phyloP scores from a whole-genome alignment of 2,797 vertebrate species.

The Kryptolebias ocellatus region DNA sequence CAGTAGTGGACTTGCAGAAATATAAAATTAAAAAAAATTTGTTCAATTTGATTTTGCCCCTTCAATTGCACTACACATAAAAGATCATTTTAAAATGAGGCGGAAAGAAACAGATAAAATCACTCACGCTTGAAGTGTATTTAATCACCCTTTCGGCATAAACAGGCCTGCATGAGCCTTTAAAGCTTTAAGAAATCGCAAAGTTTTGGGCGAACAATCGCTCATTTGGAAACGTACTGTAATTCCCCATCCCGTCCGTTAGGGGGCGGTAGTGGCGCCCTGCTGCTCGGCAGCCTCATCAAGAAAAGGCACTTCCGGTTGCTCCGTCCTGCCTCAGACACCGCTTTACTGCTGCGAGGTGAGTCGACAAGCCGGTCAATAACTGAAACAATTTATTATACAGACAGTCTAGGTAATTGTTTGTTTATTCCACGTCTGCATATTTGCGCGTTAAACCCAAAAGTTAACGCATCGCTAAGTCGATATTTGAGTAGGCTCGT shows the following conservation, averaged over 20 bases:
- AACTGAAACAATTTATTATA: not conserved
- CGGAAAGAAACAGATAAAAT: not conserved
- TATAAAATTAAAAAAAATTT: too few relatives aligned
- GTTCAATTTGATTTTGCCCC: too few relatives aligned
- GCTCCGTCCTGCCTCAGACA: slow-evolving; percentile 27
- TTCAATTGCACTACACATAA: too few relatives aligned
- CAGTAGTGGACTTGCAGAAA: too few relatives aligned
- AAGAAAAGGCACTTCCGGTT: slow-evolving; percentile 60
- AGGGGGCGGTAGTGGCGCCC: slow-evolving; percentile 23
- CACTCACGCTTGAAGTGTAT: too few relatives aligned
- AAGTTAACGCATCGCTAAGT: accelerated
- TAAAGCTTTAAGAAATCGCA: too few relatives aligned
- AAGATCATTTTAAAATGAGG: too few relatives aligned
- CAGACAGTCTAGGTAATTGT: accelerated
- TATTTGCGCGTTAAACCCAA: accelerated
- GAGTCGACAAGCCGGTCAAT: slow-evolving; percentile 8
- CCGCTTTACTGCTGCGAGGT: slow-evolving; percentile 54
- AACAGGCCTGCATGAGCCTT: too few relatives aligned
- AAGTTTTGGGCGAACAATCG: not conserved
- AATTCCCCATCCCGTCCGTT: slow-evolving; percentile 4
- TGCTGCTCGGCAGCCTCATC: accelerated
- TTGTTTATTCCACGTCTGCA: accelerated
- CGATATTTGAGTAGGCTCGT: not conserved
- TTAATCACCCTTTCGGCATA: not conserved
- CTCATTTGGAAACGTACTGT: not conserved